Base-by-base conservation (phyloP, 2,888 invertebrate genomes). In the Epinotia nisella region DNA sequence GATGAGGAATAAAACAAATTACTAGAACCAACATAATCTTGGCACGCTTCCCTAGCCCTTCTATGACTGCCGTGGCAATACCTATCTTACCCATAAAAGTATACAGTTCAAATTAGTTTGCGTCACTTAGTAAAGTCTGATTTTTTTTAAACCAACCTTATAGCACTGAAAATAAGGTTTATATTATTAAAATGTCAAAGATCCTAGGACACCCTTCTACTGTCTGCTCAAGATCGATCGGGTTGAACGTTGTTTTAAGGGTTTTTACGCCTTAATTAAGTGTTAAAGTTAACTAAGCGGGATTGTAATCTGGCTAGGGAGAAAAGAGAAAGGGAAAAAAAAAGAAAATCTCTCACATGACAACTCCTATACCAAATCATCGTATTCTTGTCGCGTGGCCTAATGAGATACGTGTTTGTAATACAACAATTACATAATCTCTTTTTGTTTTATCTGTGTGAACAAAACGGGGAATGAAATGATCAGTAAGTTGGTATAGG, bases 1-100 rank as follows among this genome's bases (percentile, higher is more conserved):
- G 55, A 53, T 35, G 67, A 61, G 67, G 71, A 58, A 66, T 45
- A 55, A 67, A 67, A 58, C 67, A 58, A 67, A 72, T 67, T 60
- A 66, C 39, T 66, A 35, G 17, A 53, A 45, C 62, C 24, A 60
- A 71, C 59, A 15, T 56, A 58, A 66, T 67, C 67, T 61, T 67
- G 67, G 67, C 67, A 72, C 71, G 67, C 60, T 55, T 60, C 49
- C 58, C 17, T 51, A 29, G 55, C 71, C 67, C 67, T 66, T 55
- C 45, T 49, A 1, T 24, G 9, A 0, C 15, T n/a, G 13, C 17
- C 19, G 17, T 19, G 5, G 13, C 35, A 60, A 45, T 55, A 45
- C 24, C n/a, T 55, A n/a, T 21, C 55, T 55, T 61, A 66, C 17
- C n/a, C 1, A 10, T n/a, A n/a, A 41, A 21, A 15, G 4, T 17